Evolutionary conservation across 2,797 vertebrate genomes (phyloP), one percentile per base, ranked within the genome.

Genomic region (Echiichthys vipera): DNA sequence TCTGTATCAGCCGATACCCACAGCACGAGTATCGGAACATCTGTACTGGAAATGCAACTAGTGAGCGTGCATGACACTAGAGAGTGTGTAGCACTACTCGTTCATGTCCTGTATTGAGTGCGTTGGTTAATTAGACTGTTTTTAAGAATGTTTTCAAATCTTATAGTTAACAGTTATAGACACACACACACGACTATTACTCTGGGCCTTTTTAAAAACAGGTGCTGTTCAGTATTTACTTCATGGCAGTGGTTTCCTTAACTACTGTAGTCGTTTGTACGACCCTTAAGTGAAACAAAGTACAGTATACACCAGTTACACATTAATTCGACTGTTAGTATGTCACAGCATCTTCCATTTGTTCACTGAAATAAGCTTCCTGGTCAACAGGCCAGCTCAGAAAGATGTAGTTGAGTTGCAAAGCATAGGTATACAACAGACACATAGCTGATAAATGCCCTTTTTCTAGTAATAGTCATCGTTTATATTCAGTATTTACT

Each of bases 171-270:
- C 46, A 49, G 37, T 71, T 30, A 29, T 10, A 62, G 42, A 69
- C 3, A 81, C 7, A 65, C 32, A 58, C 65, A 32, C 8, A 54
- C 6, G 39, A 65, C 46, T 65, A 50, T 55, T 58, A 63, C 37
- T 73, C 30, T 40, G 47, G 65, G 29, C 62, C 17, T 70, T 59
- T 66, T 68, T 43, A 54, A 75, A 67, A 39, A 70, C 69, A 68
- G 71, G 20, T 68, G 57, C 55, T 46, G 42, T 25, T 68, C 12
- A 57, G 39, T 51, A 58, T 62, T 78, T 69, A 40, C 29, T 53
- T 73, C 40, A 77, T 88, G 87, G 89, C 88, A 90, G 85, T 88
- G 77, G 73, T 75, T 84, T 69, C 81, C 58, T 70, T 59, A 39
- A 61, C 65, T 30, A n/a, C n/a, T n/a, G n/a, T n/a, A 68, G 34